Evolutionary conservation across 2,888 invertebrate species (phyloP).

Genomic region (Drosophila algonquin): DNA sequence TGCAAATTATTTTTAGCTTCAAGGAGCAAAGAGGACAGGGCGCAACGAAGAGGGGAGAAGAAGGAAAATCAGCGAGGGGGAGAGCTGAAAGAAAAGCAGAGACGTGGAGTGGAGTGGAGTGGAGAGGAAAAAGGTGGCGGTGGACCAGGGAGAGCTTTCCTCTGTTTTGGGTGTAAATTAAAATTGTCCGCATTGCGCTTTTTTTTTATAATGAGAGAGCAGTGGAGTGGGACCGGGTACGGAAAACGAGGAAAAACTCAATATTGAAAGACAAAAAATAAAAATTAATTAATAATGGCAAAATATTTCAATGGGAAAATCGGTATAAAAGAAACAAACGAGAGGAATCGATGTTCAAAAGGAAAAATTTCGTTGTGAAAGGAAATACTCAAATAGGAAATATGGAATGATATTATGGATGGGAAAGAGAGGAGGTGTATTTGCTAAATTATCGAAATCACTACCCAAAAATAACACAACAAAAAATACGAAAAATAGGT

Average conservation of each 20-base stretch:
- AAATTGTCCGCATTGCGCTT: conserved; percentile 48
- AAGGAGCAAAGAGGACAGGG: neutral
- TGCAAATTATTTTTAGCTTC: conserved; percentile 65
- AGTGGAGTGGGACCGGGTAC: neutral
- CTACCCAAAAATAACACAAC: neutral
- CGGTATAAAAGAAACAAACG: neutral
- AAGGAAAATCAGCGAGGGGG: neutral
- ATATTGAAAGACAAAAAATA: conserved; percentile 43
- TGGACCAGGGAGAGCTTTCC: conserved; percentile 19
- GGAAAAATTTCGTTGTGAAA: neutral
- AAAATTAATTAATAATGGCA: conserved; percentile 49
- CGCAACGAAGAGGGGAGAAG: too few relatives aligned
- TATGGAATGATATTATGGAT: conserved; percentile 1
- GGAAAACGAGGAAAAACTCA: conserved; percentile 19
- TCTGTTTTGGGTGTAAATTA: conserved; percentile 47
- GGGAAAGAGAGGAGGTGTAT: neutral
- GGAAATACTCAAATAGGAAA: neutral
- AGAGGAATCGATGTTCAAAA: conserved; percentile 23
- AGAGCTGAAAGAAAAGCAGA: neutral
- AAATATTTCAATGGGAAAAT: conserved; percentile 28
- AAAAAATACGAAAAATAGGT: neutral
- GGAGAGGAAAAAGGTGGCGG: neutral
- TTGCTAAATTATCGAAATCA: neutral
- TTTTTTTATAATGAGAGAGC: conserved; percentile 32
- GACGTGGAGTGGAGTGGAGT: neutral